Evolutionary conservation across 2,113 vertebrate species (phyloP).

Genomic region (Illadopsis cleaveri): DNA sequence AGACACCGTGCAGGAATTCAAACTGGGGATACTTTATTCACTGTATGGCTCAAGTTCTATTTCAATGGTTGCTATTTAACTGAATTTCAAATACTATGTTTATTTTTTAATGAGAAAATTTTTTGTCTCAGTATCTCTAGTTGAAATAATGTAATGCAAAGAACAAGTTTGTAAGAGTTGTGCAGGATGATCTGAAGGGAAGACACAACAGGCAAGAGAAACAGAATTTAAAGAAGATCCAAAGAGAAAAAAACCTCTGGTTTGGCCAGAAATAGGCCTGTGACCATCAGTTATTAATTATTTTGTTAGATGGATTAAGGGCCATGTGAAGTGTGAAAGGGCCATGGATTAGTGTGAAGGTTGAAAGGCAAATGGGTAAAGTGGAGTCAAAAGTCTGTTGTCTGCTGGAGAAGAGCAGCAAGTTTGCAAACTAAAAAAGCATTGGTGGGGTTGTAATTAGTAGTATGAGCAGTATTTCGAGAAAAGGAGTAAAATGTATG

Average conservation of each 20-base stretch:
- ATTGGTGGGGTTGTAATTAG: neutral
- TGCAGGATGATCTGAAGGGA: neutral
- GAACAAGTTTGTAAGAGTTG: neutral
- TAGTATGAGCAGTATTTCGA: neutral
- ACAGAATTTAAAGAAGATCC: neutral
- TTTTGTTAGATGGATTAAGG: neutral
- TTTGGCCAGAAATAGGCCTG: neutral
- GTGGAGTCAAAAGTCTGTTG: neutral
- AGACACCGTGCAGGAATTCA: neutral
- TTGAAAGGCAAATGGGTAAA: neutral
- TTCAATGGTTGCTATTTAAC: neutral
- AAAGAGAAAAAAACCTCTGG: neutral
- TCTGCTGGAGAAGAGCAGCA: neutral
- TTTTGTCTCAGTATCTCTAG: neutral
- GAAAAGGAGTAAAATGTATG: neutral
- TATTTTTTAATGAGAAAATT: neutral
- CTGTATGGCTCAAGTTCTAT: neutral
- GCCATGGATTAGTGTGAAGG: too few relatives aligned
- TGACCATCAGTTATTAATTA: neutral
- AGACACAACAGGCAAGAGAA: neutral
- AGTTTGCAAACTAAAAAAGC: neutral
- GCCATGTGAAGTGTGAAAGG: neutral
- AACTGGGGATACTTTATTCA: neutral
- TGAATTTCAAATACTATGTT: neutral
- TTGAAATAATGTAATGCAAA: neutral